Percentiles rank a stretch among this genome's conserved stretches.
phyloP scores from a whole-genome alignment of 2,888 invertebrate species.

The Phalera bucephala region DNA sequence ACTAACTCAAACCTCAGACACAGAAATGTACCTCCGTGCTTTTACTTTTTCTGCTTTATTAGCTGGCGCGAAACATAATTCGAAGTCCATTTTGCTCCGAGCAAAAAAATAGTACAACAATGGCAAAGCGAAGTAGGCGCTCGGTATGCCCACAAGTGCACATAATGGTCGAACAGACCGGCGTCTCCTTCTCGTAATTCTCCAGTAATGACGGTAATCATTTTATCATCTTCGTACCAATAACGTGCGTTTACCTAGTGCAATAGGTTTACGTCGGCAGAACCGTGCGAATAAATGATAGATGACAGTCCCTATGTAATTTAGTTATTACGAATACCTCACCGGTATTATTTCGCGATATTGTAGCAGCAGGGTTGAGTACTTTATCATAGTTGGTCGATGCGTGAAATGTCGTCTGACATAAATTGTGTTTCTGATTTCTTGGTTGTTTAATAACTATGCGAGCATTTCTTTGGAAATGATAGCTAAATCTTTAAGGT shows the following conservation, averaged over 20 bases:
- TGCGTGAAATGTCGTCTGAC: no score
- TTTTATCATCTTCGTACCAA: constrained; percentile 75
- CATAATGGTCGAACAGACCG: constrained; percentile 49
- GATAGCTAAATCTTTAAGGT: no score
- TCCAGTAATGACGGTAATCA: constrained; percentile 75
- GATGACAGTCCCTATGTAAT: constrained; percentile 45
- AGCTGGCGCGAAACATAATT: constrained; percentile 13
- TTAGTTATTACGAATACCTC: constrained; percentile 45
- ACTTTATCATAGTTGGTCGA: constrained; percentile 6
- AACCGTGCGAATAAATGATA: constrained; percentile 59
- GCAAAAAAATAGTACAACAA: constrained; percentile 36
- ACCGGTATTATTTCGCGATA: constrained; percentile 24
- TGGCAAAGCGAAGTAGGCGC: constrained; percentile 26
- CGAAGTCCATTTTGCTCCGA: constrained; percentile 15
- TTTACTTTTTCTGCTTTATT: constrained; percentile 25
- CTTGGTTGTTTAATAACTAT: no score
- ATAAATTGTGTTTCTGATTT: no score
- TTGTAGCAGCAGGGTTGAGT: constrained; percentile 11
- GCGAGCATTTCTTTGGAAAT: no score
- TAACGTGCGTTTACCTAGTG: constrained; percentile 55
- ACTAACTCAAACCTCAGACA: no score
- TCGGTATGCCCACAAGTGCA: constrained; percentile 61
- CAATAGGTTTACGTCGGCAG: constrained; percentile 39
- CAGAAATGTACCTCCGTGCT: constrained; percentile 16
- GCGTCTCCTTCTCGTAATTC: constrained; percentile 62